Percentiles rank a stretch among this genome's conserved stretches.
phyloP scores from a whole-genome alignment of 2,888 invertebrate species.

The Ichneumon xanthorius region DNA sequence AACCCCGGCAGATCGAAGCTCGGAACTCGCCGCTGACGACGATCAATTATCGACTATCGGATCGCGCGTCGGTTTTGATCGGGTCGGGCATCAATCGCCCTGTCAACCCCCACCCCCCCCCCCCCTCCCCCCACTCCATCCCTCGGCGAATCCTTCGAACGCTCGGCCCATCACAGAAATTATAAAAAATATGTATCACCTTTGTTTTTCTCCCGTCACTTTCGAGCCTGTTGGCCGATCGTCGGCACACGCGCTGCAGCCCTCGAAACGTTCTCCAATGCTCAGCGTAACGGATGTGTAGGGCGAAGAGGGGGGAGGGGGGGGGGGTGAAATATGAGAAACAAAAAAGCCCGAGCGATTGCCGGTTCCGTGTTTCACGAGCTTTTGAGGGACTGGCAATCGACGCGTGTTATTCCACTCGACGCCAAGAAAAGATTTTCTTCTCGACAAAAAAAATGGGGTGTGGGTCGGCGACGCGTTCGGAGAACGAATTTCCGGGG shows the following conservation, averaged over 20 bases:
- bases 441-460: background rate
- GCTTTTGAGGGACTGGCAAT: constrained; percentile 52
- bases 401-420: constrained; percentile 43
- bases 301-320: background rate
- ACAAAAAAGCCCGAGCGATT: background rate
- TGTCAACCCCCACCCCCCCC: constrained; percentile 51
- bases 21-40: constrained; percentile 60
- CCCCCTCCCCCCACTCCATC: constrained; percentile 1
- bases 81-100: constrained; percentile 67
- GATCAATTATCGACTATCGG: constrained; percentile 77
- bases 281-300: constrained; percentile 58
- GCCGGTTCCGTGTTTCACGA: constrained; percentile 27
- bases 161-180: constrained; percentile 59
- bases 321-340: too few relatives aligned
- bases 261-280: constrained; percentile 41
- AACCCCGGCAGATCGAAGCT: constrained; percentile 30
- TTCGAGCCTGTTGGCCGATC: constrained; percentile 20
- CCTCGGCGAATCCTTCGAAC: constrained; percentile 25
- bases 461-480: constrained; percentile 29
- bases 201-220: constrained; percentile 59
- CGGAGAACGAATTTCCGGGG: constrained; percentile 54
- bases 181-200: constrained; percentile 69
- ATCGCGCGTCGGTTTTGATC: constrained; percentile 75
- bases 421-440: constrained; percentile 31
- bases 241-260: constrained; percentile 44